phyloP scores from a whole-genome alignment of 2,113 vertebrate genomes.

The Sinocyclocheilus rhinocerous region DNA sequence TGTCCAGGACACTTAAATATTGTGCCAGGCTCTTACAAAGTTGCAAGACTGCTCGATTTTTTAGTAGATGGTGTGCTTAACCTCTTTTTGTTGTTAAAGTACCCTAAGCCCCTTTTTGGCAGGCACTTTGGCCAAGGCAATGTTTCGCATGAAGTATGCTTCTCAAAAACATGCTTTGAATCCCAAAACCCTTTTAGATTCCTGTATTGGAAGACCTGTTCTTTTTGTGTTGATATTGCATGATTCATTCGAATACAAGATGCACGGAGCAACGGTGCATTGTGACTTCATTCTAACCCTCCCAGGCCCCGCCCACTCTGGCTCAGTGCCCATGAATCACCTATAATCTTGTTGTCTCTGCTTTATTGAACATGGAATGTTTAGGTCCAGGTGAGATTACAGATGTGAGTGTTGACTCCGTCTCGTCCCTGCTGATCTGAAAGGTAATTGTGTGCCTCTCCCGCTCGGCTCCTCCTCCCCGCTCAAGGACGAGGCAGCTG shows the following conservation, averaged over 20 bases:
- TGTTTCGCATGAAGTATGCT: not conserved
- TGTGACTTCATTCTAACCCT: not conserved
- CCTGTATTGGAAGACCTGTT: not conserved
- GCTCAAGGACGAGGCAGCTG: conserved; percentile 69
- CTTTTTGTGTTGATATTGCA: not conserved
- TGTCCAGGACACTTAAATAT: not conserved
- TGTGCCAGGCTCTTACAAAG: not conserved
- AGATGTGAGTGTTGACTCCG: conserved; percentile 22
- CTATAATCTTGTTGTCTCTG: conserved; percentile 33
- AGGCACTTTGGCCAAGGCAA: not conserved
- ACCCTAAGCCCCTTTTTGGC: not conserved
- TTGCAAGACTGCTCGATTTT: not conserved
- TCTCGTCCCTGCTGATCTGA: conserved; percentile 62
- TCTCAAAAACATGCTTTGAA: not conserved
- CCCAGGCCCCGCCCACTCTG: not conserved
- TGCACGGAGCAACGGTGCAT: not conserved
- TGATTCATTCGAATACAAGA: not conserved
- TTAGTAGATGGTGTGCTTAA: not conserved
- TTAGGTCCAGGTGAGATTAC: conserved; percentile 41
- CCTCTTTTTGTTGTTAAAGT: not conserved
- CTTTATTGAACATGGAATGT: not conserved
- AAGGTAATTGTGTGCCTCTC: conserved; percentile 64
- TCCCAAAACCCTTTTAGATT: not conserved
- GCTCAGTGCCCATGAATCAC: conserved; percentile 2
- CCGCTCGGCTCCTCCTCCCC: conserved; percentile 49